Percentiles rank a stretch among this genome's conserved stretches.
phyloP scores from a whole-genome alignment of 2,888 invertebrate genomes.

The Uropetala carovei region DNA sequence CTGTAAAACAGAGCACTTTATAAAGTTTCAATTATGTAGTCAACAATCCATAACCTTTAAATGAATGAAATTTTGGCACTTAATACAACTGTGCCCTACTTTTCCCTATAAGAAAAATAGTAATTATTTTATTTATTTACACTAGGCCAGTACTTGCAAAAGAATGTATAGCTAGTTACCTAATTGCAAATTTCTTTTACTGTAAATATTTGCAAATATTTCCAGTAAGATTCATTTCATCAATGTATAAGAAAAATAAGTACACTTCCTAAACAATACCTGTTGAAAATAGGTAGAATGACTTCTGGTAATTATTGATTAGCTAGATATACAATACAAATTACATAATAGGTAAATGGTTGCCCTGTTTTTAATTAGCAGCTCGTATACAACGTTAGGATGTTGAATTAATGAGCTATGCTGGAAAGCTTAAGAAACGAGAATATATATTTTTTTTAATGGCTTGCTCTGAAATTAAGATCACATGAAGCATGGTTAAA shows the following conservation, averaged over 20 bases:
- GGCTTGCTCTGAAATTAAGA: not conserved
- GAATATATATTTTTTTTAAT: not conserved
- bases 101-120: constrained; percentile 16
- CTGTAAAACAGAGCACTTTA: not conserved
- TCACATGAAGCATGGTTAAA: too few relatives aligned
- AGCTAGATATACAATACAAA: not conserved
- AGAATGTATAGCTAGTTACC: constrained; percentile 27
- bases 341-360: not conserved
- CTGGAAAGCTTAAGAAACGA: not conserved
- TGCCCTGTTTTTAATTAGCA: not conserved
- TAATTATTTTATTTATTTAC: not conserved
- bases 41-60: not conserved
- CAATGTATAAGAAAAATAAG: constrained; percentile 52
- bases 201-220: constrained; percentile 36
- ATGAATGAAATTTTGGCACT: constrained; percentile 7
- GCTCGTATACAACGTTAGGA: not conserved
- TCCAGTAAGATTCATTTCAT: constrained; percentile 32
- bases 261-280: constrained; percentile 43
- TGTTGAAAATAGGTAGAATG: constrained; percentile 17
- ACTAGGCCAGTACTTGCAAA: constrained; percentile 41
- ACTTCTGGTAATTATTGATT: not conserved
- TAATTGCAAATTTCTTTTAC: constrained; percentile 24
- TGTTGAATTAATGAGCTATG: not conserved
- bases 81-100: constrained; percentile 2
- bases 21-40: constrained; percentile 11